phyloP scores from a whole-genome alignment of 2,888 invertebrate genomes.

The Abscondita cerata region DNA sequence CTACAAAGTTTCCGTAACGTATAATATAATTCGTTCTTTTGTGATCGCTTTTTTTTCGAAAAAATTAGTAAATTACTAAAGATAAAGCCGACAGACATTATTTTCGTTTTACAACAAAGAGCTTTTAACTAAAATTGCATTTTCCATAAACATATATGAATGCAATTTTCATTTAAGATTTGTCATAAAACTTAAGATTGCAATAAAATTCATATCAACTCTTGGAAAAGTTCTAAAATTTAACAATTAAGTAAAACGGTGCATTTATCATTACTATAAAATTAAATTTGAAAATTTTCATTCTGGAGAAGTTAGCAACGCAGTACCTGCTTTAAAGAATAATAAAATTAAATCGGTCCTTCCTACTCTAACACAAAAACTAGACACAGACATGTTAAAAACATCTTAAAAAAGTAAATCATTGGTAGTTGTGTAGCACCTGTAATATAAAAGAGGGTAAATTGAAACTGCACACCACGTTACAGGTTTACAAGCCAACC shows the following conservation, averaged over 20 bases:
- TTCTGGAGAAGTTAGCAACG: too few species aligned
- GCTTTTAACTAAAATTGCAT: constrained; percentile 10
- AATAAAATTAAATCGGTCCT: neutral
- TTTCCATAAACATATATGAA: constrained; percentile 10
- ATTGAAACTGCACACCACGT: constrained; percentile 40
- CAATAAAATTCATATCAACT: too few species aligned
- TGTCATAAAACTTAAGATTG: constrained; percentile 2
- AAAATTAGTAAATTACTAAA: constrained; percentile 27
- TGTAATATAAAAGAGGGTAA: constrained; percentile 36
- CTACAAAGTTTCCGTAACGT: constrained; percentile 38
- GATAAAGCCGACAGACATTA: constrained; percentile 8
- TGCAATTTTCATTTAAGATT: constrained; percentile 7
- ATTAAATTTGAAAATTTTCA: too few species aligned
- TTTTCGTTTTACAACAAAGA: constrained; percentile 13
- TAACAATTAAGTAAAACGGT: too few species aligned
- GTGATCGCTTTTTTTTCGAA: constrained; percentile 11
- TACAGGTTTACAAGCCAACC: constrained; percentile 28
- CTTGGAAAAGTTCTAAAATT: too few species aligned
- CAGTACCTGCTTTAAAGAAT: too few species aligned
- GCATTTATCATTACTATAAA: too few species aligned
- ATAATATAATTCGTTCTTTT: constrained; percentile 22
- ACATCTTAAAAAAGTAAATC: too few species aligned
- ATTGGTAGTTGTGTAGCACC: too few species aligned
- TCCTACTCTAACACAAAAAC: constrained; percentile 9
- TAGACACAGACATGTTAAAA: too few species aligned